Evolutionary conservation across 2,888 invertebrate genomes (phyloP), one percentile per base, ranked within the genome.

Genomic region (Crematogaster levior): DNA sequence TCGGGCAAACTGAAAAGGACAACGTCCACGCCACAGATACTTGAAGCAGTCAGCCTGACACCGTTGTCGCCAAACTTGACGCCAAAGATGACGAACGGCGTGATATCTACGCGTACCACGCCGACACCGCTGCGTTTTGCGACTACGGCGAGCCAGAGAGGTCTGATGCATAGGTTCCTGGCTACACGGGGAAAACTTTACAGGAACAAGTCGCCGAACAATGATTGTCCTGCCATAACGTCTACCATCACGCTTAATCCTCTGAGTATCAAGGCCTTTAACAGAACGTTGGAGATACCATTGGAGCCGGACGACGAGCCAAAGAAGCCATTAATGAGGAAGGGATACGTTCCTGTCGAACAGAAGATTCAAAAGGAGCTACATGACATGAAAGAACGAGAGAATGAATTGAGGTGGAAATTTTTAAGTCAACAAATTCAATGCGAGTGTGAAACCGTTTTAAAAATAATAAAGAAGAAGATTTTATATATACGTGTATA

Each of bases 281-380:
- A 93, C 43, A 89, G 86, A 24, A 92, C 89, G 51, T 61, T 93
- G 34, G 88, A 92, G 4, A 91, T 91, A 81, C 88, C 91, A 27
- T 73, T 91, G 43, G 89, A 91, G 37, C 89, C 89, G 24, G 90
- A 91, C 21, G 86, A 92, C 58, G 92, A 93, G 51, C 92, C 93
- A 9, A 92, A 91, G 65, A 93, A 92, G 37, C 93, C 92, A 88
- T 96, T 96, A 0, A 95, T 97, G 46, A 95, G 97, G 80, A 97
- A 97, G 87, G 97, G 97, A 21, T 97, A 96, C 93, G 96, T 98
- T 5, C 97, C 98, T 0, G 98, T 98, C 3, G 98, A 98, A 93
- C 97, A 98, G 91, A 98, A 98, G 94, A 98, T 98, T 90, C 97
- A 98, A 92, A 97, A 97, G 86, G 98, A 98, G 94, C 95, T 98